Evolutionary conservation across 2,888 invertebrate species (phyloP).

Genomic region (Athalia circularis): DNA sequence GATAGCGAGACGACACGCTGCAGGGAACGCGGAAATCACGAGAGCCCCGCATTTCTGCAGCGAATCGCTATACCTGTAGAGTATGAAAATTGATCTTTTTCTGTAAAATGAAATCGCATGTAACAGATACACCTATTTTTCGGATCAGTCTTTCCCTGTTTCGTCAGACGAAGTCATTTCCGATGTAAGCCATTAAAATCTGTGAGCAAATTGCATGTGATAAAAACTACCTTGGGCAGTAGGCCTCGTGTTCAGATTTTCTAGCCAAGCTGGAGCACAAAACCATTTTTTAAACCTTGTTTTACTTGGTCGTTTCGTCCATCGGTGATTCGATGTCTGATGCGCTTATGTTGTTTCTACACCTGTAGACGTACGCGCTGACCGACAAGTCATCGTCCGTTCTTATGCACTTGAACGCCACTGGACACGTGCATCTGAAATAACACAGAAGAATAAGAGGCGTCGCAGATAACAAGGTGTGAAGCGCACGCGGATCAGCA

Average conservation of each 20-base stretch:
- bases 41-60: neutral
- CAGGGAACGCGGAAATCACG: slow-evolving; percentile 1
- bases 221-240: slow-evolving; percentile 36
- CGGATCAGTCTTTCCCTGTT: slow-evolving; percentile 32
- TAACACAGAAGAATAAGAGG: slow-evolving; percentile 37
- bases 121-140: neutral
- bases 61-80: neutral
- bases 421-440: slow-evolving; percentile 77
- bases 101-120: neutral
- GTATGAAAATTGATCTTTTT: neutral
- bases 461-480: neutral
- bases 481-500: neutral
- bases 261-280: slow-evolving; percentile 12
- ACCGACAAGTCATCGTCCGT: slow-evolving; percentile 78
- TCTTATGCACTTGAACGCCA: slow-evolving; percentile 73
- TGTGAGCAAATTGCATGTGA: slow-evolving; percentile 35
- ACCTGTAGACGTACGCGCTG: slow-evolving; percentile 78
- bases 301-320: slow-evolving; percentile 45
- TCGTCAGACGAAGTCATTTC: neutral
- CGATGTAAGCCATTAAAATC: neutral
- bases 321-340: slow-evolving; percentile 62
- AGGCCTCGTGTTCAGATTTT: too few species aligned
- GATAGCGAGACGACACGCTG: too few species aligned
- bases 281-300: neutral
- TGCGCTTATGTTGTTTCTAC: slow-evolving; percentile 70